Base-by-base conservation (phyloP, 2,113 vertebrate genomes). In the Chitala chitala region DNA sequence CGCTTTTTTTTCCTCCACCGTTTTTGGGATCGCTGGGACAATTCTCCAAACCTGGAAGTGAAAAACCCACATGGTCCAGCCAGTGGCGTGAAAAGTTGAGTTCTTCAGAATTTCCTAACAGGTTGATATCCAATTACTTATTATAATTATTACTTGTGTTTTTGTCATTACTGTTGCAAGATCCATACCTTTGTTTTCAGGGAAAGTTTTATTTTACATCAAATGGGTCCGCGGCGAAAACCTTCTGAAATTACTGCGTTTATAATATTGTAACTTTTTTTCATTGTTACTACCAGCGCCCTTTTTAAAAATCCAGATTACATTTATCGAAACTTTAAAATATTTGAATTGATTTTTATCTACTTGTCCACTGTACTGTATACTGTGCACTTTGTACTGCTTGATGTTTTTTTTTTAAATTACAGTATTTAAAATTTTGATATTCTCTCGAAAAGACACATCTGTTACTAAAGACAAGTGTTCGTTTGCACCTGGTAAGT, bases 1-100 rank as follows among this genome's bases (percentile, higher is more conserved):
- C 76, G 73, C 61, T 55, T 73, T 31, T 38, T 24, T 59, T 68
- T 72, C 46, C 22, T 17, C 36, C 54, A 77, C 76, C 78, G 74
- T 40, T 73, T 79, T 78, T 76, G 87, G 90, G 86, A 84, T 86
- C 89, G 80, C 84, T 84, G 87, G 89, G 88, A 85, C 82, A 77
- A 81, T 77, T 77, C 87, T 86, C 70, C 71, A 86, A 88, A 87
- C 82, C 89, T 87, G 87, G 85, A 85, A 87, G 83, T 75, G 80
- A 87, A 78, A 83, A 84, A 84, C 87, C 91, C 91, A 92, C 91
- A 92, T 92, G 91, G 89, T 92, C 89, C 87, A 87, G 87, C 86
- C 87, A 84, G 89, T 85, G 85, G 86, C 88, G 84, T 92, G 90
- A 91, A 91, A n/a, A 91, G 84, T 90, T 91, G 87, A 90, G 84